Evolutionary conservation across 2,888 invertebrate genomes (phyloP), one percentile per base, ranked within the genome.

Genomic region (Eilema sororculum): DNA sequence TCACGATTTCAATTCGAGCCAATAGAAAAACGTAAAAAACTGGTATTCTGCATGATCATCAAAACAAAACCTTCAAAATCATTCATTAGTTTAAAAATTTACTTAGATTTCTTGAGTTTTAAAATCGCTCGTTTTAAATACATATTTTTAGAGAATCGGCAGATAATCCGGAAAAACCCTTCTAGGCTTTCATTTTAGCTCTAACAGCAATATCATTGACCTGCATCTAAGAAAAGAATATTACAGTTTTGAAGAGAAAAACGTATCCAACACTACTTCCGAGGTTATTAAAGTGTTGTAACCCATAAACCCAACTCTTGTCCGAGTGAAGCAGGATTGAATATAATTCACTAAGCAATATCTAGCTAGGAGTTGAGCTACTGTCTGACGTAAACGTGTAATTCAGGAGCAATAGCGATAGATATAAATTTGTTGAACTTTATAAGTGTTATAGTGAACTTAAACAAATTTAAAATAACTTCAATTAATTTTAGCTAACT

Each of bases 361-460:
- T 88, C 87, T 87, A 78, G 88, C 89, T 91, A 84, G 84, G 85
- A 88, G 89, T 87, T 87, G 86, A 85, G 91, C 92, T 92, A 91
- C 91, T 85, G 92, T 90, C 85, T 81, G 76, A 78, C 79, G 74
- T 75, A 71, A 64, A 52, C 58, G 65, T 8, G 22, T 24, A 79
- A 84, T 80, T 59, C 41, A 77, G 24, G 64, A 77, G 80, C 72
- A 68, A 6, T 0, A 76, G 81, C 80, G 72, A 69, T 59, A 13
- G 62, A 20, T 6, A 28, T 4, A 33, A 33, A 33, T 33, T 33
- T 6, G 33, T 33, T 28, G 3, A 28, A 28, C 3, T 28, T 28
- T 28, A 5, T 28, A n/a, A n/a, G n/a, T n/a, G n/a, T n/a, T n/a
- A n/a, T n/a, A n/a, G n/a, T n/a, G n/a, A n/a, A n/a, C n/a, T n/a